Base-by-base conservation (phyloP, 35 echinoderm and acorn worm genomes). In the Patiria miniata region DNA sequence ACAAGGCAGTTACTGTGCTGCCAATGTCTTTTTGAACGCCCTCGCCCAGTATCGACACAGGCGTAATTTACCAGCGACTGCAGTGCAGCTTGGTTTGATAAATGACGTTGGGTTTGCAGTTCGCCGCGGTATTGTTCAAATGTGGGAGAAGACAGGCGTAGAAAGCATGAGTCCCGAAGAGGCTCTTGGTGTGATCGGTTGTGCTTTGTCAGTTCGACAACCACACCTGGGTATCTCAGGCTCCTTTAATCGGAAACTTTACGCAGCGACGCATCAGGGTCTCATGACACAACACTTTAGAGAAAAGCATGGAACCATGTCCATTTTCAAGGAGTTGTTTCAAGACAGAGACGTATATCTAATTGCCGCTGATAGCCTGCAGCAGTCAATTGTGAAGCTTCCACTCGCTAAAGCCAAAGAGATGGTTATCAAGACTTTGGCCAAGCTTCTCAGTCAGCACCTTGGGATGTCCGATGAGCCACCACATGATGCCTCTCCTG, bases 1-100 rank as follows among this genome's bases (percentile, higher is more conserved):
- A 26, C 93, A 94, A 59, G 87, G 57, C 2, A 87, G 59, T 73
- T 94, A 94, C 36, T 90, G 77, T 53, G n/a, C 85, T 52, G 93
- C 93, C 58, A 94, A 94, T 77, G 58, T 44, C 16, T 94, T 85
- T 40, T 39, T 94, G 32, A 56, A 83, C 18, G 78, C 39, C 28
- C 83, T 94, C 32, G 83, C 87, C 37, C 51, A 83, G 0, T 40
- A 50, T 23, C 86, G 93, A 15, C 40, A 59, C 51, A 51, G 37
- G 1, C 14, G 40, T 3, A 51, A 61, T 9, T 65, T 90, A 55
- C 93, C 93, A 30, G 93, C 93, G 15, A 94, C 93, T 76, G 57
- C 85, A 0, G 54, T 90, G 3, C 57, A 42, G 22, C 52, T 78
- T 39, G 93, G 93, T 39, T 57, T 89, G 8, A 87, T 94, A 32